Evolutionary conservation across 2,113 vertebrate species (phyloP).

Genomic region (Tragelaphus imberbis): DNA sequence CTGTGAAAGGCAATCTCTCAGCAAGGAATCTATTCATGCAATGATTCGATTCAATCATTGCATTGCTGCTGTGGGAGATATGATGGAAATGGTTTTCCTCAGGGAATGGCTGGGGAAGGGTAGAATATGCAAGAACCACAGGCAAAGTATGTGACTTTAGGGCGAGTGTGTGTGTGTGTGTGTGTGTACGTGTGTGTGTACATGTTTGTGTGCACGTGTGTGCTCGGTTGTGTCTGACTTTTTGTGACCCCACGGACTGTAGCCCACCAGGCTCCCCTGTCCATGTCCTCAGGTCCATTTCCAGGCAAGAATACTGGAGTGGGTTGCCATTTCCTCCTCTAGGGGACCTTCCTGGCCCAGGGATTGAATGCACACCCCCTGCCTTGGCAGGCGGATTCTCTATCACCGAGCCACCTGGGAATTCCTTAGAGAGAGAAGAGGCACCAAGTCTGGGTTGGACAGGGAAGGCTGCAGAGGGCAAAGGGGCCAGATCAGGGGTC

Average conservation of each 20-base stretch:
- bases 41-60: fast-evolving
- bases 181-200: no score
- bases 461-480: neutral
- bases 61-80: neutral
- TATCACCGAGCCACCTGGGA: neutral
- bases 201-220: fast-evolving
- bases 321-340: neutral
- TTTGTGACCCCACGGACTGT: neutral
- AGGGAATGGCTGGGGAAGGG: no score
- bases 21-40: neutral
- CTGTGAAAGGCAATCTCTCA: neutral
- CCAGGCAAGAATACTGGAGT: neutral
- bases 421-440: neutral
- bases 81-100: neutral
- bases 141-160: fast-evolving
- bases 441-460: neutral
- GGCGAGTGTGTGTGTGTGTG: neutral
- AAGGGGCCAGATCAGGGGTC: neutral
- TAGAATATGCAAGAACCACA: no score
- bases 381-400: neutral
- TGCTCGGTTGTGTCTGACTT: neutral
- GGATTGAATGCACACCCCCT: neutral
- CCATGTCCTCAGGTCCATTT: neutral
- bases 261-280: neutral
- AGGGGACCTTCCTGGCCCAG: neutral